phyloP scores from a whole-genome alignment of 2,797 vertebrate species.

The Luscinia megarhynchos region DNA sequence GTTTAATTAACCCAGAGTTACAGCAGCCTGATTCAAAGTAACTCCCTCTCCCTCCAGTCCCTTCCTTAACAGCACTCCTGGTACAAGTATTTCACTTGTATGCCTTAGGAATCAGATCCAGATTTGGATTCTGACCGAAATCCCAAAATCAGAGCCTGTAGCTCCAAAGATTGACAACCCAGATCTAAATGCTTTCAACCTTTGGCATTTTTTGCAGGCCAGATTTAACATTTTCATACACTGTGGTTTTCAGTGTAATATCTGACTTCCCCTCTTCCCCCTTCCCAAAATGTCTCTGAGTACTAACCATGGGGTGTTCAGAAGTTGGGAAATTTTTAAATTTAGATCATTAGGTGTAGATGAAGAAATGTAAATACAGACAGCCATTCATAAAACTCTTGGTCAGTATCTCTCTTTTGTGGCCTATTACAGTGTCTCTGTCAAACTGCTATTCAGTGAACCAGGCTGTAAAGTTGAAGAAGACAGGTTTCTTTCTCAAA shows the following conservation, averaged over 20 bases:
- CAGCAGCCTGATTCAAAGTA: background rate
- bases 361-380: background rate
- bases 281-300: background rate
- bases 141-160: background rate
- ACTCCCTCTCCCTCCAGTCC: fast-evolving
- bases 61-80: background rate
- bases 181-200: background rate
- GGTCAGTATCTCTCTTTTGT: background rate
- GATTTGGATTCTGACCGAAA: background rate
- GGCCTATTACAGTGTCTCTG: background rate
- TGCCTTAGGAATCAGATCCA: background rate
- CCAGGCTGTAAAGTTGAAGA: background rate
- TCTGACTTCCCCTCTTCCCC: background rate
- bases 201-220: background rate
- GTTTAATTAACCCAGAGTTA: constrained; percentile 27
- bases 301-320: background rate
- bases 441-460: background rate
- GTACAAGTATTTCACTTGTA: background rate
- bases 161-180: background rate
- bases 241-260: background rate
- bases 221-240: background rate
- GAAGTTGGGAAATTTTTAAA: background rate
- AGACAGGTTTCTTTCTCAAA: background rate
- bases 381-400: background rate
- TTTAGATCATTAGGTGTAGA: background rate